Conservation (phyloP, 2,113 vertebrate genomes). For the Rousettus leschenaultii region DNA sequence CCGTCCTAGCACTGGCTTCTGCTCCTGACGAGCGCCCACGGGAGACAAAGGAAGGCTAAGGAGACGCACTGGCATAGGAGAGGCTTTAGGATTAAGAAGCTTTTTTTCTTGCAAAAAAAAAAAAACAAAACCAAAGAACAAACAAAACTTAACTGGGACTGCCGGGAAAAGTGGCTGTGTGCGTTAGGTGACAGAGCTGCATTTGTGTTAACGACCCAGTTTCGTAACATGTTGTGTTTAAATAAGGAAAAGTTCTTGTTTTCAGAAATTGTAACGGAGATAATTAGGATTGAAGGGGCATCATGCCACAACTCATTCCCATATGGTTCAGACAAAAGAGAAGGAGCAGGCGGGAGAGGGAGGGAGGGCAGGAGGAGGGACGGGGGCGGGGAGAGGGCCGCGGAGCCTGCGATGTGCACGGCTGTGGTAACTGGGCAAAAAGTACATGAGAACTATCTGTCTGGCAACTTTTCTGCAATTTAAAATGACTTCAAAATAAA, state of each 20-base stretch:
- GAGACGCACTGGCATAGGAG: rapidly evolving
- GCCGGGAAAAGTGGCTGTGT: neutral
- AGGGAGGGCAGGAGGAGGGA: too few species aligned
- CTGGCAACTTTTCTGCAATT: neutral
- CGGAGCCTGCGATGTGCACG: neutral
- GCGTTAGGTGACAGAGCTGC: neutral
- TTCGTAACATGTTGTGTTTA: neutral
- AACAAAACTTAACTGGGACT: neutral
- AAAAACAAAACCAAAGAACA: too few species aligned
- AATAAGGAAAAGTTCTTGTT: neutral
- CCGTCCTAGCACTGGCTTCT: rapidly evolving
- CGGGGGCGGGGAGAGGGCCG: neutral
- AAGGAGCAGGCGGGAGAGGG: rapidly evolving
- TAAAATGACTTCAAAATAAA: neutral
- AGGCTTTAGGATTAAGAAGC: too few species aligned
- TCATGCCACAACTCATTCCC: neutral
- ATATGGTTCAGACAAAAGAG: neutral
- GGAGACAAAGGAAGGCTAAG: neutral
- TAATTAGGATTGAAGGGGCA: neutral
- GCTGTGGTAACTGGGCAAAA: neutral
- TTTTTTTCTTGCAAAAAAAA: neutral
- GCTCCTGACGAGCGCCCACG: rapidly evolving
- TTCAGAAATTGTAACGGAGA: neutral
- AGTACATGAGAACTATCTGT: neutral
- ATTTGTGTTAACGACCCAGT: neutral